These are phyloP conservation scores for Crenuchus spilurus DNA, from an alignment of 2,797 vertebrate species.

Conservation along the genomic window DNA sequence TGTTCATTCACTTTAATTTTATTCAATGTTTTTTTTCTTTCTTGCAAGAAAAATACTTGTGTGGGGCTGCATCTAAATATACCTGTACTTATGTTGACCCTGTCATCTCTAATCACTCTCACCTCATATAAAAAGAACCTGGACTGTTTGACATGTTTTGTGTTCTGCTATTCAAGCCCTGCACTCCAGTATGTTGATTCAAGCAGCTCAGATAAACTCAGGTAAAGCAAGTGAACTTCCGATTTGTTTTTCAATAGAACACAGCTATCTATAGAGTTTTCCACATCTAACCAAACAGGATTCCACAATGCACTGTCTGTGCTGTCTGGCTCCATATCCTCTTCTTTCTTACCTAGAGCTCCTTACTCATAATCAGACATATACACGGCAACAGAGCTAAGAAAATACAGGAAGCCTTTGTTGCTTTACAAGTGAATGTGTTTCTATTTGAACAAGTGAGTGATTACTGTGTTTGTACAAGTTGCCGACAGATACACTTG, in stretches of 20 bases:
- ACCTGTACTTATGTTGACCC: slow-evolving; percentile 64
- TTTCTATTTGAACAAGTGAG: slow-evolving; percentile 68
- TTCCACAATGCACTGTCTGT: slow-evolving; percentile 39
- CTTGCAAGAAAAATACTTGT: slow-evolving; percentile 9
- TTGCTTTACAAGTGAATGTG: slow-evolving; percentile 60
- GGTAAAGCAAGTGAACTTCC: slow-evolving; percentile 51
- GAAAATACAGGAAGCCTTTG: slow-evolving; percentile 65
- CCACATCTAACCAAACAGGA: slow-evolving; percentile 64
- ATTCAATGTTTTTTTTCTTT: not conserved
- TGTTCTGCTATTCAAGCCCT: slow-evolving; percentile 52
- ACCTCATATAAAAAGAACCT: slow-evolving; percentile 66
- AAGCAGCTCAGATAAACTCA: slow-evolving; percentile 57
- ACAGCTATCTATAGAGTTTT: slow-evolving; percentile 54
- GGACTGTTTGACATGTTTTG: slow-evolving; percentile 46
- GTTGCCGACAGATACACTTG: slow-evolving; percentile 71
- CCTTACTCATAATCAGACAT: slow-evolving; percentile 59
- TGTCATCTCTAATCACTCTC: slow-evolving; percentile 68
- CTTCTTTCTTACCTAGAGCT: slow-evolving; percentile 55
- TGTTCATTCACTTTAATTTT: slow-evolving; percentile 14
- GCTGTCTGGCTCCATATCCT: slow-evolving; percentile 51
- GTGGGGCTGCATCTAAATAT: slow-evolving; percentile 53
- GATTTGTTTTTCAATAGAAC: slow-evolving; percentile 61
- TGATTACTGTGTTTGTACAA: slow-evolving; percentile 73
- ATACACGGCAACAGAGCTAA: slow-evolving; percentile 41
- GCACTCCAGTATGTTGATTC: slow-evolving; percentile 48